These are phyloP conservation scores for Dynastes grantii DNA, from an alignment of 2,888 invertebrate genomes.

Conservation along the genomic window DNA sequence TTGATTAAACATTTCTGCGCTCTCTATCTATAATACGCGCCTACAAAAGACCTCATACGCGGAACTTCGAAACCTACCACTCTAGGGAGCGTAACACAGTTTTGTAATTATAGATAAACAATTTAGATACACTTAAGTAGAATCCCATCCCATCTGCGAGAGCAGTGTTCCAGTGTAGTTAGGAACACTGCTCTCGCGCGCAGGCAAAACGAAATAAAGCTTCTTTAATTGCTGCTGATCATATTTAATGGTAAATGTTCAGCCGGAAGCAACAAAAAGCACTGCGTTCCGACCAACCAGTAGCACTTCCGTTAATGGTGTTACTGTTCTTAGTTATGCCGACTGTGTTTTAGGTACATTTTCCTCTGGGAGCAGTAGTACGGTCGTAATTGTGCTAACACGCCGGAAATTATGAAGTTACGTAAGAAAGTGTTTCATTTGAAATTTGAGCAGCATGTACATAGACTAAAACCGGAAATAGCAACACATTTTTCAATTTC, in stretches of 20 bases:
- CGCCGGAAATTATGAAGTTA: too few relatives aligned
- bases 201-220: conserved; percentile 5
- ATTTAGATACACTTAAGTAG: conserved; percentile 2
- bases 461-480: too few relatives aligned
- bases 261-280: conserved; percentile 24
- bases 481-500: too few relatives aligned
- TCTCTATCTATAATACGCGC: not conserved
- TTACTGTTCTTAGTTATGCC: conserved; percentile 21
- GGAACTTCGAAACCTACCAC: not conserved
- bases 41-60: not conserved
- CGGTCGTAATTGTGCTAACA: too few relatives aligned
- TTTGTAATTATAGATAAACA: conserved; percentile 9
- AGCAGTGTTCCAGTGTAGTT: not conserved
- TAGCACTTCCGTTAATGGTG: conserved; percentile 6
- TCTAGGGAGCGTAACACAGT: not conserved
- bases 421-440: too few relatives aligned
- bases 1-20: conserved; percentile 8
- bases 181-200: not conserved
- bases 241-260: conserved; percentile 36
- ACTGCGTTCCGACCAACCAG: conserved; percentile 22
- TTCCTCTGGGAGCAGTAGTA: not conserved
- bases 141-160: not conserved
- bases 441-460: too few relatives aligned
- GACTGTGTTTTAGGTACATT: not conserved
- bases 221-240: conserved; percentile 28